These are phyloP conservation scores for Patagioenas fasciata DNA, from an alignment of 2,113 vertebrate species.

Conservation along the genomic window DNA sequence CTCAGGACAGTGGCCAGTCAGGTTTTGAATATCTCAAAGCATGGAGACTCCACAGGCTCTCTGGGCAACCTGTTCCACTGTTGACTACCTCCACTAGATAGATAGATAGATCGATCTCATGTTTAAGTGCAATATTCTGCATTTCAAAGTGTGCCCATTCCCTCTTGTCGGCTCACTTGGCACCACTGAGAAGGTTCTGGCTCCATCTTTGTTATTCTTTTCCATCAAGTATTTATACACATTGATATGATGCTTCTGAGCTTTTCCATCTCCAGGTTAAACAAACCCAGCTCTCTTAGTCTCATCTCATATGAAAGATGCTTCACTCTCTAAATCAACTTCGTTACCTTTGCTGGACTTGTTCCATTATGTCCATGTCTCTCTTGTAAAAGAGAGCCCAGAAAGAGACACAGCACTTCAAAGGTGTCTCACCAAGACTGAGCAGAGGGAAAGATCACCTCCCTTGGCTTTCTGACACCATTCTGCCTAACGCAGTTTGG, in stretches of 20 bases:
- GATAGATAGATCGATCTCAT: too few relatives aligned
- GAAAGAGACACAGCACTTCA: neutral
- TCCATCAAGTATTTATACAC: neutral
- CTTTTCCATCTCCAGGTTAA: neutral
- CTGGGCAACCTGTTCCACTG: neutral
- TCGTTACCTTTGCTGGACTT: neutral
- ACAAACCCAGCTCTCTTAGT: neutral
- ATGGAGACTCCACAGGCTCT: neutral
- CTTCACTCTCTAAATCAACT: neutral
- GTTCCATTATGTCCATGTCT: neutral
- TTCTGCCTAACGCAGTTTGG: too few relatives aligned
- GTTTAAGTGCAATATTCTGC: neutral
- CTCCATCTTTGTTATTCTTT: neutral
- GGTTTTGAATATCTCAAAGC: neutral
- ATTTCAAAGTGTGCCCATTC: neutral
- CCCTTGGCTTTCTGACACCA: neutral
- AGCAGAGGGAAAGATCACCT: neutral
- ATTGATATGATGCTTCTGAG: rapidly evolving
- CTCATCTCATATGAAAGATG: neutral
- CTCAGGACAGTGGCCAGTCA: neutral
- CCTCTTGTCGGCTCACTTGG: neutral
- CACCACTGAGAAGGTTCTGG: neutral
- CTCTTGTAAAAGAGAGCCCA: neutral
- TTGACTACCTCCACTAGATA: neutral
- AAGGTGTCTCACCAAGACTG: neutral